These are phyloP conservation scores for Eciton burchellii DNA, from an alignment of 1,140 invertebrate genomes.

Conservation along the genomic window DNA sequence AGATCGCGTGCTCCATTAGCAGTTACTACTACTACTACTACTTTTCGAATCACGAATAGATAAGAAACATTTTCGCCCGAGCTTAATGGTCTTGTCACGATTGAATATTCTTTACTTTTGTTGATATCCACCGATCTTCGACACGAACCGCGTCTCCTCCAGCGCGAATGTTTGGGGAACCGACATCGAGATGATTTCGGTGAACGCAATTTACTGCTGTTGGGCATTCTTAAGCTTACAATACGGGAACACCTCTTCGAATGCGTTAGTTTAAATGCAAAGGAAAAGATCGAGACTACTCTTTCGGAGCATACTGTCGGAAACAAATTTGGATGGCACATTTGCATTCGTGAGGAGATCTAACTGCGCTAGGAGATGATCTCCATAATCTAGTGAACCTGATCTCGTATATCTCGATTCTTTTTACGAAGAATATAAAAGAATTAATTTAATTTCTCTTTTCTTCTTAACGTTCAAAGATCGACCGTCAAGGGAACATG, in stretches of 20 bases:
- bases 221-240: background rate
- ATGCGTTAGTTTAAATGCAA: background rate
- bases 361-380: background rate
- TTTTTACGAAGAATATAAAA: too few species aligned
- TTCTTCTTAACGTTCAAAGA: too few species aligned
- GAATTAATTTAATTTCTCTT: too few species aligned
- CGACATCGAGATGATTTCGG: conserved; percentile 31
- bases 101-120: background rate
- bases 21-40: conserved; percentile 7
- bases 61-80: conserved; percentile 21
- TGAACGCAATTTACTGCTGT: conserved; percentile 29
- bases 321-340: conserved; percentile 2
- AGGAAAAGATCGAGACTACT: too few species aligned
- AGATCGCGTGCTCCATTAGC: conserved; percentile 30
- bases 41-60: conserved; percentile 31
- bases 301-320: background rate
- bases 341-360: background rate
- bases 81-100: conserved; percentile 18
- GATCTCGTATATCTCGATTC: too few species aligned
- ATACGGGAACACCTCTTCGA: too few species aligned
- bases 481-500: too few species aligned
- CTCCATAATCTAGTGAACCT: background rate
- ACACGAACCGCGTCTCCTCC: conserved; percentile 14
- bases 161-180: conserved; percentile 4
- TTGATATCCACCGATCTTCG: background rate